A percentile compares a stretch with the other conserved stretches of the same genome.
These are phyloP conservation scores for Caenorhabditis briggsae DNA, from an alignment of 1,140 invertebrate genomes.

Conservation along the genomic window DNA sequence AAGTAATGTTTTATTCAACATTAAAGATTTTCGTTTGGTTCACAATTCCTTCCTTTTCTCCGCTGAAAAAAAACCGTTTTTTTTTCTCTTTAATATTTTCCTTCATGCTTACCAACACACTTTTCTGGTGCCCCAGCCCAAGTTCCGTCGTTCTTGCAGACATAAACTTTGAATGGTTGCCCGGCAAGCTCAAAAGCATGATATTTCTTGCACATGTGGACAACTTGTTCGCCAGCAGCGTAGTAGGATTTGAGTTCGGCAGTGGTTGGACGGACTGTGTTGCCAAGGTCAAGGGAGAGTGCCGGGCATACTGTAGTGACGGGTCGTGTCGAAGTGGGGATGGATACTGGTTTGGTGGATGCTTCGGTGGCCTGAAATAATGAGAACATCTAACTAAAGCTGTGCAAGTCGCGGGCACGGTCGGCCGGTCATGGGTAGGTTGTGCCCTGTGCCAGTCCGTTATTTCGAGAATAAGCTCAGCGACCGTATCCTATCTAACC, in stretches of 20 bases:
- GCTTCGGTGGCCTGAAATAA: slow-evolving; percentile 9
- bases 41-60: no score
- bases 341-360: background rate
- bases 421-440: no score
- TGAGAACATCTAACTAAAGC: no score
- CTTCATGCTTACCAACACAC: background rate
- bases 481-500: no score
- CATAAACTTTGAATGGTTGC: background rate
- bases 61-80: no score
- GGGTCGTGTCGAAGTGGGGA: background rate
- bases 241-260: background rate
- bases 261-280: background rate
- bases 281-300: background rate
- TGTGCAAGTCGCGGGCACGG: no score
- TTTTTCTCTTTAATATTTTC: no score
- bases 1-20: no score
- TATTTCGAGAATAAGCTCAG: no score
- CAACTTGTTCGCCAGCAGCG: background rate
- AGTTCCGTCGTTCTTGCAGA: background rate
- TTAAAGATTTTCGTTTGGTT: no score
- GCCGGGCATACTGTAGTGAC: background rate
- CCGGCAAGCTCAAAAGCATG: background rate
- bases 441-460: no score
- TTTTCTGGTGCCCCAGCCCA: background rate
- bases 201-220: background rate